These are phyloP conservation scores for Patella pellucida DNA, from an alignment of 2,888 invertebrate species.

Conservation along the genomic window DNA sequence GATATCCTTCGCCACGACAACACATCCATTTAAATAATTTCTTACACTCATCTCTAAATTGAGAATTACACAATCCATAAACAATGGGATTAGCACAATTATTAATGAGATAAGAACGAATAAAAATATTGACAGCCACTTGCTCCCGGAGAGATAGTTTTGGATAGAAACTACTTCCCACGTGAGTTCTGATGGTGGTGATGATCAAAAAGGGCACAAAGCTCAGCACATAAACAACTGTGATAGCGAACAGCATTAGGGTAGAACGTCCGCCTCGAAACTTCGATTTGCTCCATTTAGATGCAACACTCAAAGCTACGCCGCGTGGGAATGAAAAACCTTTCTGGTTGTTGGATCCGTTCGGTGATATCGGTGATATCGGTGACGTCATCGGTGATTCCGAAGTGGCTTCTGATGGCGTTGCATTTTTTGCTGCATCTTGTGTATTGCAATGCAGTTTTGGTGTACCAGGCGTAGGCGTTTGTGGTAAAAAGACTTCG, in stretches of 20 bases:
- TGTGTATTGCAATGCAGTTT: neutral
- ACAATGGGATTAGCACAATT: constrained; percentile 45
- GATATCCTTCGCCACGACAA: too few relatives aligned
- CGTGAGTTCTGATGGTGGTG: constrained; percentile 33
- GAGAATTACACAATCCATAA: constrained; percentile 41
- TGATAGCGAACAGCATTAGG: constrained; percentile 40
- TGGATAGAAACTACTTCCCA: constrained; percentile 31
- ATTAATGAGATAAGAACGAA: constrained; percentile 45
- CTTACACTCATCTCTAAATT: constrained; percentile 37
- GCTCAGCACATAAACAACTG: constrained; percentile 40
- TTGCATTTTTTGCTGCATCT: neutral
- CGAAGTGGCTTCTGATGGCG: neutral
- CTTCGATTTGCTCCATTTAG: neutral
- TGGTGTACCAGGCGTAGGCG: neutral
- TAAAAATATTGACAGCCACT: constrained; percentile 37
- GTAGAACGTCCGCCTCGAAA: constrained; percentile 34
- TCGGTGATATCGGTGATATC: neutral
- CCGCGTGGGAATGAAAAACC: neutral
- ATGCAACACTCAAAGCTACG: neutral
- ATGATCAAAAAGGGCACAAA: constrained; percentile 45
- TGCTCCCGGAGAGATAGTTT: constrained; percentile 27
- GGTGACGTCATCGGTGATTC: neutral
- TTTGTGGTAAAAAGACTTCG: constrained; percentile 1
- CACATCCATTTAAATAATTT: neutral
- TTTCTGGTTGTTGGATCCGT: neutral